Percentiles rank a stretch among this genome's conserved stretches.
Evolutionary conservation across 2,888 invertebrate genomes (phyloP).

Genomic region (Oscheius sp.): DNA sequence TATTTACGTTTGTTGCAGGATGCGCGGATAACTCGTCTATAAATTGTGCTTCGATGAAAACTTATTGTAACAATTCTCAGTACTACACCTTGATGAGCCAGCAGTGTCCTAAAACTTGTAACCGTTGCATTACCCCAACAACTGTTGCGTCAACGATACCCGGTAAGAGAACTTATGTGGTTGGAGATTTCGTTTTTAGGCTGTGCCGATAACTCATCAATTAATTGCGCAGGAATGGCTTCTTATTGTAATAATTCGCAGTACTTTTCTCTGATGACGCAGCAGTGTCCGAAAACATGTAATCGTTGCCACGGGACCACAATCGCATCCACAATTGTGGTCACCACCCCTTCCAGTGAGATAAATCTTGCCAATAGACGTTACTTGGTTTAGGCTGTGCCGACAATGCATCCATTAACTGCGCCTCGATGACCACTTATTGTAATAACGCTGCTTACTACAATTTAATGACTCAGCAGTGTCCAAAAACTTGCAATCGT

Average conservation of each 20-base stretch:
- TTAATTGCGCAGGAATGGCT: slow-evolving; percentile 9
- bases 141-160: slow-evolving; percentile 1
- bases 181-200: neutral
- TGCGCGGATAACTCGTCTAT: slow-evolving; percentile 14
- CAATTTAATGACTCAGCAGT: slow-evolving; percentile 10
- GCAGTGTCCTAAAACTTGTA: slow-evolving; percentile 7
- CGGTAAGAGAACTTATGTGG: neutral
- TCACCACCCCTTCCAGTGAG: too few relatives aligned
- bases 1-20: neutral
- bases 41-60: neutral
- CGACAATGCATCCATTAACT: slow-evolving; percentile 18
- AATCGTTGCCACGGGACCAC: neutral
- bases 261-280: slow-evolving; percentile 13
- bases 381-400: neutral
- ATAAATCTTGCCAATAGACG: too few relatives aligned
- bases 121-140: neutral
- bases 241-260: slow-evolving; percentile 5
- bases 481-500: slow-evolving; percentile 14
- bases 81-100: slow-evolving; percentile 3
- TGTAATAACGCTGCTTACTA: slow-evolving; percentile 14
- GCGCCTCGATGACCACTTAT: slow-evolving; percentile 2
- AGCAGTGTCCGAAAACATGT: slow-evolving; percentile 22
- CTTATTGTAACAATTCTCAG: neutral
- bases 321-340: too few relatives aligned
- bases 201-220: slow-evolving; percentile 13